These are phyloP conservation scores for Ctena decussata DNA, from an alignment of 2,888 invertebrate species.

Conservation along the genomic window DNA sequence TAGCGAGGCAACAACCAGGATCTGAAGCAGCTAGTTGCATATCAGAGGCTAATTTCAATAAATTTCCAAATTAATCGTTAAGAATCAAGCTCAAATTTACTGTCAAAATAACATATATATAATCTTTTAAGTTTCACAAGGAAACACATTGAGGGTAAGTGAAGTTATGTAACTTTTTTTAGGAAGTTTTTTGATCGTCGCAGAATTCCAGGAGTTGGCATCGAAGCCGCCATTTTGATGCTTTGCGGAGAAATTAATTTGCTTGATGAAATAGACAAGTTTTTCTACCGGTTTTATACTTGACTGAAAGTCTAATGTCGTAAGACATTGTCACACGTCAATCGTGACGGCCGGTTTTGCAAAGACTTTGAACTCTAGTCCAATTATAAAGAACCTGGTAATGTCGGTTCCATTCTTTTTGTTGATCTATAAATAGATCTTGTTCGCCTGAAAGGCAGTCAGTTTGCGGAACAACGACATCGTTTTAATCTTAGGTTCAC, in stretches of 20 bases:
- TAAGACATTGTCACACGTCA: background rate
- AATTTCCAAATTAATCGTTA: too few species aligned
- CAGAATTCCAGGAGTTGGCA: background rate
- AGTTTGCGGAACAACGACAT: background rate
- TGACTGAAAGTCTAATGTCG: background rate
- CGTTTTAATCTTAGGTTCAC: background rate
- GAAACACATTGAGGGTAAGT: background rate
- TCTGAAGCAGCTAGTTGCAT: background rate
- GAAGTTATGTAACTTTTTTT: background rate
- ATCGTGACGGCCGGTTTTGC: background rate
- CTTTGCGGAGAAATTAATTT: background rate
- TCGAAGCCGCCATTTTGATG: background rate
- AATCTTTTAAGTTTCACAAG: background rate
- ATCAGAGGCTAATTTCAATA: background rate
- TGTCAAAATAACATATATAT: background rate
- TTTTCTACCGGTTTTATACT: background rate
- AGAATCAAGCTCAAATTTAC: background rate
- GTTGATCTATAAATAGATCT: background rate
- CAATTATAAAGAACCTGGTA: too few species aligned
- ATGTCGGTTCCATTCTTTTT: background rate
- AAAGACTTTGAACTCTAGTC: background rate
- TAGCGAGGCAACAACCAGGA: constrained; percentile 8
- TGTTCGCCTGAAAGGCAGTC: background rate
- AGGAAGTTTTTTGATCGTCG: background rate
- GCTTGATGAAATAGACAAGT: background rate